Evolutionary conservation across 2,797 vertebrate genomes (phyloP).

Genomic region (Melanotaenia nigrans): DNA sequence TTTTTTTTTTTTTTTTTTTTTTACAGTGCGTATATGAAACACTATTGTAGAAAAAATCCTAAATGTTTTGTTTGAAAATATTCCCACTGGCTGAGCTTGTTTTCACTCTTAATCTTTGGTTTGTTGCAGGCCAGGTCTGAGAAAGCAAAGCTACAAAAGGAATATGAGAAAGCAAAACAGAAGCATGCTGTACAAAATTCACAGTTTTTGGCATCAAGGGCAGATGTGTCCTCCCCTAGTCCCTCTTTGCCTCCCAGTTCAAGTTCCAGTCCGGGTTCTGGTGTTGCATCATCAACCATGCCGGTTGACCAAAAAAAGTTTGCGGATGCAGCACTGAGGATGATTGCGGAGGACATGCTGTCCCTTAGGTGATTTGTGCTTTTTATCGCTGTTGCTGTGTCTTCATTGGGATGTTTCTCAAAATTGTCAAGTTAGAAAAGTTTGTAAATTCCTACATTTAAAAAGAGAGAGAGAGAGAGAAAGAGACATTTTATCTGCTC

Average conservation of each 20-base stretch:
- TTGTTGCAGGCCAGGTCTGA: conserved; percentile 40
- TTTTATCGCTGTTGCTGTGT: background rate
- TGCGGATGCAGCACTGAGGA: conserved; percentile 73
- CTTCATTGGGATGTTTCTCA: background rate
- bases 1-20: background rate
- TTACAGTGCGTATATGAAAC: background rate
- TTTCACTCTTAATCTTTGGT: conserved; percentile 6
- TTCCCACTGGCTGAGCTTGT: background rate
- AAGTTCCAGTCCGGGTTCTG: conserved; percentile 50
- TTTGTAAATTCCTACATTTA: background rate
- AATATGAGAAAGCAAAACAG: conserved; percentile 37
- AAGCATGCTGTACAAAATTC: conserved; percentile 10
- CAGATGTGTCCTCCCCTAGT: conserved; percentile 16
- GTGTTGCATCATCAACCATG: background rate
- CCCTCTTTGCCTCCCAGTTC: conserved; percentile 43
- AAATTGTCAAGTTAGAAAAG: background rate
- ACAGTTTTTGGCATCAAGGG: conserved; percentile 21
- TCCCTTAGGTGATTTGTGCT: conserved; percentile 71
- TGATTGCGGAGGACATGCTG: conserved; percentile 86
- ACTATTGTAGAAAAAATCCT: background rate
- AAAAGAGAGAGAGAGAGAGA: no score
- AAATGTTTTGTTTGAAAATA: background rate
- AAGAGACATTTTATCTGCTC: background rate
- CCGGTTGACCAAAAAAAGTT: conserved; percentile 71
- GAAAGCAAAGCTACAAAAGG: conserved; percentile 35